Conservation (phyloP, 1,140 invertebrate species). For the Panonychus citri region DNA sequence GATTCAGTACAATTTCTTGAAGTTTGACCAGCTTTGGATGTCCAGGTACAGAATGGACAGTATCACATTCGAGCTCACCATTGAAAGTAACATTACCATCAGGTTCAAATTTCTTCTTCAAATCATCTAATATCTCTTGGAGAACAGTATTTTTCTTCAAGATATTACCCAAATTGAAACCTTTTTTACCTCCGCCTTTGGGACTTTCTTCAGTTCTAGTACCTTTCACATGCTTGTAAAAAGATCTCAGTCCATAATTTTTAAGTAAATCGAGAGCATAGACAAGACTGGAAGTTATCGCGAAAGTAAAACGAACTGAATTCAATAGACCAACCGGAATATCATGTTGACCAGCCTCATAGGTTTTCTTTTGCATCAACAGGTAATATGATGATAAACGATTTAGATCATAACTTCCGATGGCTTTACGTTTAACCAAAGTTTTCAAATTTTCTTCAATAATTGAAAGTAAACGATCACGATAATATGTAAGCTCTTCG, state of each 20-base stretch:
- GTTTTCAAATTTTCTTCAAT: background rate
- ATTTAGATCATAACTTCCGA: background rate
- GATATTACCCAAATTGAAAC: conserved; percentile 18
- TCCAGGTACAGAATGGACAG: conserved; percentile 16
- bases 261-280: background rate
- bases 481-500: conserved; percentile 34
- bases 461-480: conserved; percentile 21
- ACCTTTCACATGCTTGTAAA: too few relatives aligned
- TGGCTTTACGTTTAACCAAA: background rate
- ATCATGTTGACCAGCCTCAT: background rate
- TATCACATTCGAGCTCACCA: too few relatives aligned
- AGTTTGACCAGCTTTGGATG: conserved; percentile 72
- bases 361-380: background rate
- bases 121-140: conserved; percentile 1
- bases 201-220: too few relatives aligned
- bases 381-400: background rate
- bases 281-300: background rate
- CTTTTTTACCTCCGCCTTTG: too few relatives aligned
- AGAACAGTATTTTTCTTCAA: conserved; percentile 31
- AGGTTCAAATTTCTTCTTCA: conserved; percentile 8
- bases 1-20: conserved; percentile 43
- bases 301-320: background rate
- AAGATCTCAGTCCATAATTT: background rate
- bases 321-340: background rate
- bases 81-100: background rate